Conservation (phyloP, 2,797 vertebrate species). For the Rhincodon typus region DNA sequence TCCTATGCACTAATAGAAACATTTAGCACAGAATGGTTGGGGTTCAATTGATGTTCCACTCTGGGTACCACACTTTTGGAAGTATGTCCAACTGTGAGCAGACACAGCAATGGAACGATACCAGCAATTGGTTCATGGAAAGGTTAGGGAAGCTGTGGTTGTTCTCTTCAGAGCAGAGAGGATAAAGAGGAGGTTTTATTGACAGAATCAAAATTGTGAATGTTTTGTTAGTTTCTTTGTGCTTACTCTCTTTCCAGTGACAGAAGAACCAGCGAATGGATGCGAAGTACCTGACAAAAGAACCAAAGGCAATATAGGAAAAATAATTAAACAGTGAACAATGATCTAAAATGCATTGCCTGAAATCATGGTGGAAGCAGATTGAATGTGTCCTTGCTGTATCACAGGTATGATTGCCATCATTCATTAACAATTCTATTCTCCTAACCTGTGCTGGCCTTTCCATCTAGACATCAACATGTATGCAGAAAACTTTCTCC, state of each 20-base stretch:
- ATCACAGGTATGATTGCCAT: neutral
- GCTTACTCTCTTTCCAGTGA: neutral
- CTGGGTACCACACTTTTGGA: neutral
- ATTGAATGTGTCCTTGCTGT: neutral
- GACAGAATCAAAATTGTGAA: neutral
- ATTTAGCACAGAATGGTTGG: neutral
- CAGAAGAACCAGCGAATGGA: neutral
- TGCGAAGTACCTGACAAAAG: neutral
- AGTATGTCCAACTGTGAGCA: neutral
- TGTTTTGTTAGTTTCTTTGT: neutral
- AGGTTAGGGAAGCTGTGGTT: neutral
- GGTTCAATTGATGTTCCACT: neutral
- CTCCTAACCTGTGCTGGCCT: neutral
- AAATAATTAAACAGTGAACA: neutral
- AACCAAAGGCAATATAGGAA: neutral
- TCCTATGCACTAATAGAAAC: too few relatives aligned
- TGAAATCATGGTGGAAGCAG: neutral
- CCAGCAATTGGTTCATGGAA: neutral
- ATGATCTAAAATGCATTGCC: neutral
- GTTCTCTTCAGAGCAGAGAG: neutral
- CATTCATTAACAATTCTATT: neutral
- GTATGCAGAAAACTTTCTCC: neutral
- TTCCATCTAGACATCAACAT: neutral
- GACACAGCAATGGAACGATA: neutral
- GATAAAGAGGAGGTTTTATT: neutral